Evolutionary conservation across 2,888 invertebrate species (phyloP), one percentile per base, ranked within the genome.

Genomic region (Crematogaster levior): DNA sequence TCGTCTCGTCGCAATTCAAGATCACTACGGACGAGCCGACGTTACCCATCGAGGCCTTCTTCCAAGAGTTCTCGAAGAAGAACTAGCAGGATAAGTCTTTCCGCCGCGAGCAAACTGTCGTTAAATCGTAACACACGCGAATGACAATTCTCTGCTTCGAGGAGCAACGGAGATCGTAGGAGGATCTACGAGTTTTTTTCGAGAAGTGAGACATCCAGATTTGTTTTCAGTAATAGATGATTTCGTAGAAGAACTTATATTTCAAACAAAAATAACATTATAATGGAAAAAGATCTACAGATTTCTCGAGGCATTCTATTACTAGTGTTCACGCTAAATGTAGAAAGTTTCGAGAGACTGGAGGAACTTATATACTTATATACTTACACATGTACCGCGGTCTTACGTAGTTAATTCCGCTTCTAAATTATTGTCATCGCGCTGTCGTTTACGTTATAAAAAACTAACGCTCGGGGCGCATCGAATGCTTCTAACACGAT

Each of bases 1-100:
- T 96, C 89, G 96, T 97, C 91, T 96, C 96, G 4, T 96, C 95
- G 43, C 96, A 97, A 90, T 97, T 97, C 89, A 97, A 97, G 30
- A 96, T 97, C 94, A 96, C 97, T 0, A 97, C 97, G 0, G 97
- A 97, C 87, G 97, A 97, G 92, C 97, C 97, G 0, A 97, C 97
- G 74, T 95, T 97, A 70, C 97, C 97, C 0, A 97, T 97, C 85
- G 97, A 97, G 94, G 97, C 97, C 0, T 97, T 97, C 94, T 97
- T 97, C 92, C 97, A 97, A 24, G 97, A 97, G 92, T 93, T 97
- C 66, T 96, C 96, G 88, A 96, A 96, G 93, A 96, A 96, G 93
- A 95, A 96, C 94, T 92, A 95, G 96, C 10, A 6, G 10, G 12
- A 9, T 40, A 9, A 43, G 34, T 24, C 27, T 3, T 15, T 48